Conservation (phyloP, 92 coral and sea anemone species). For the Zoanthus gigantus region DNA sequence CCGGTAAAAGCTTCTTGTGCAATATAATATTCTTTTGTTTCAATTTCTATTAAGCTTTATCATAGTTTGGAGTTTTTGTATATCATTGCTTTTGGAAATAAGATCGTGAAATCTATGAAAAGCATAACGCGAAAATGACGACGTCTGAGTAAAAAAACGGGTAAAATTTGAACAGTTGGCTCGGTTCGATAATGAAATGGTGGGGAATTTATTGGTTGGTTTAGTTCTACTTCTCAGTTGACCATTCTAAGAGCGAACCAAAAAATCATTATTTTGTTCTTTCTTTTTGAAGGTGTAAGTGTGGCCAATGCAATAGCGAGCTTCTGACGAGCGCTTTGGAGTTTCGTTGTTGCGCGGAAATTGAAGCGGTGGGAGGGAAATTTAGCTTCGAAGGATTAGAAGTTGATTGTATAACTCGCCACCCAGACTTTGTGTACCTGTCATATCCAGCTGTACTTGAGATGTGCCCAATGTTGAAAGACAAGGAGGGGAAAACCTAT, state of each 20-base stretch:
- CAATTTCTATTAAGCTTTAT: not conserved
- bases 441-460: not conserved
- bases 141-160: not conserved
- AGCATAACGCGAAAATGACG: not conserved
- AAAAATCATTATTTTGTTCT: not conserved
- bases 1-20: not conserved
- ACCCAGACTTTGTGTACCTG: not conserved
- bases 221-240: not conserved
- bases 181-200: constrained; percentile 3
- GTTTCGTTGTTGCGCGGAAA: constrained; percentile 15
- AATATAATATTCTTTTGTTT: constrained; percentile 5
- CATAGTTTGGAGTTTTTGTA: constrained; percentile 5
- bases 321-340: constrained; percentile 7
- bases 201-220: not conserved
- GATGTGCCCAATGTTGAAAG: not conserved
- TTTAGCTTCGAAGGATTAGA: not conserved
- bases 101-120: not conserved
- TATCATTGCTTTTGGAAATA: not conserved
- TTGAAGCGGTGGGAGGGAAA: not conserved
- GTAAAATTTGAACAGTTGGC: not conserved
- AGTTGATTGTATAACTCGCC: not conserved
- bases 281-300: constrained; percentile 11
- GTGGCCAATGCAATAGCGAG: constrained; percentile 11
- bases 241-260: not conserved
- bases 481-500: constrained; percentile 1